Base-by-base conservation (phyloP, 2,888 invertebrate species). In the Ceraclea dissimilis region DNA sequence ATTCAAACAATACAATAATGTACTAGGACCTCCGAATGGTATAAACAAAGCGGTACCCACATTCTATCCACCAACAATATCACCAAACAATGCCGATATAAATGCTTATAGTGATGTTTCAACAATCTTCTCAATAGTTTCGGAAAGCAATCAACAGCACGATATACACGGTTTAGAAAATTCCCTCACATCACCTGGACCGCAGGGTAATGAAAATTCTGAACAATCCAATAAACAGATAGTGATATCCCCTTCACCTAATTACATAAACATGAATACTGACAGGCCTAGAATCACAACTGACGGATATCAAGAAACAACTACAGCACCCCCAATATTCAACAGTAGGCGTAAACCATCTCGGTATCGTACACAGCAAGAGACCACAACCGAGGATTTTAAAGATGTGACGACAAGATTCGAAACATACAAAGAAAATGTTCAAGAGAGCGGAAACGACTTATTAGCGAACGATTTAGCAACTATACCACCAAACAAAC, bases 401-500 rank as follows among this genome's bases (percentile, higher is more conserved):
- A 61, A 63, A 43, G 62, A 61, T 17, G 34, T 50, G 5, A 63
- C 63, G 16, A 62, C 63, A 2, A 55, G 59, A 47, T 62, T 52
- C 51, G 60, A 63, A 62, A 60, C 59, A n/a, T 60, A 49, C 52
- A 62, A 54, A 56, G 62, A 63, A 54, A 60, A 60, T 2, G 22
- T 44, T 4, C 51, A 49, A 2, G 57, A 54, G 43, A 69, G 69
- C 11, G 71, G 71, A 10, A 69, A 67, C 56, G 69, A 67, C 57
- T 70, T 72, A 16, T 61, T 67, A 11, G 65, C 70, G 49, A 62
- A 67, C 13, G 75, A 74, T 6, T 66, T 78, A n/a, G 76, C 76
- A 1, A 78, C 78, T 2, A 65, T 78, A 18, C 72, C 78, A n/a
- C 76, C 78, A 10, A 74, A 70, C 57, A 68, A 67, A 63, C 75